Evolutionary conservation across 2,797 vertebrate species (phyloP).

Genomic region (Urosaurus nigricauda): DNA sequence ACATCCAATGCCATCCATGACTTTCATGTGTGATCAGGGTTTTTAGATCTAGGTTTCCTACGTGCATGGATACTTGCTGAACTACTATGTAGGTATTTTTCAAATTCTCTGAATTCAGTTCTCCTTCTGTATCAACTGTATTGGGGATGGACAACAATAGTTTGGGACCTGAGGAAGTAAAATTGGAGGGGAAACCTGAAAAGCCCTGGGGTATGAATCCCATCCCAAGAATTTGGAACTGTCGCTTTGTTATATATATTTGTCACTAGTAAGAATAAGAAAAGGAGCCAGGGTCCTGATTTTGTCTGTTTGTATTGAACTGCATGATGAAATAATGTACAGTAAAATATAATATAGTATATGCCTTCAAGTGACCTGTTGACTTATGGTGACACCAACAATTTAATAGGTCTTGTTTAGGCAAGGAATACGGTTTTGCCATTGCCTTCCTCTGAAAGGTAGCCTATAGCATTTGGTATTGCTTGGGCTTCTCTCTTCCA

Average conservation of each 20-base stretch:
- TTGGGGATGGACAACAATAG: not conserved
- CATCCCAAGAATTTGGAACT: not conserved
- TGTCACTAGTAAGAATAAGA: not conserved
- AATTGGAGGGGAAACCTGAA: not conserved
- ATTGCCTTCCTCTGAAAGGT: too few relatives aligned
- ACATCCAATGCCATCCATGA: not conserved
- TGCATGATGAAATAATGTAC: not conserved
- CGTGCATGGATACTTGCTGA: not conserved
- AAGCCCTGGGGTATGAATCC: not conserved
- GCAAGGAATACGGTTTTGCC: too few relatives aligned
- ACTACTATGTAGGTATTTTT: not conserved
- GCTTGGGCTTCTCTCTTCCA: too few relatives aligned
- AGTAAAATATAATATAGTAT: not conserved
- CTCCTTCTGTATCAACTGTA: not conserved
- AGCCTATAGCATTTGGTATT: too few relatives aligned
- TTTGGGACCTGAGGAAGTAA: not conserved
- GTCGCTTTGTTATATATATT: not conserved
- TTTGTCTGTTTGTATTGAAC: not conserved
- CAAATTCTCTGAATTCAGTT: not conserved
- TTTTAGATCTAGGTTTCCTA: not conserved
- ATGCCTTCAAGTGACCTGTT: too few relatives aligned
- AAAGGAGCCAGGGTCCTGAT: not conserved
- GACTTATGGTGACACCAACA: too few relatives aligned
- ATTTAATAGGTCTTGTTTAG: too few relatives aligned
- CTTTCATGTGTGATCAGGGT: not conserved